A percentile compares a stretch with the other conserved stretches of the same genome.
Evolutionary conservation across 2,113 vertebrate species (phyloP).

Genomic region (Pseudopodoces humilis): DNA sequence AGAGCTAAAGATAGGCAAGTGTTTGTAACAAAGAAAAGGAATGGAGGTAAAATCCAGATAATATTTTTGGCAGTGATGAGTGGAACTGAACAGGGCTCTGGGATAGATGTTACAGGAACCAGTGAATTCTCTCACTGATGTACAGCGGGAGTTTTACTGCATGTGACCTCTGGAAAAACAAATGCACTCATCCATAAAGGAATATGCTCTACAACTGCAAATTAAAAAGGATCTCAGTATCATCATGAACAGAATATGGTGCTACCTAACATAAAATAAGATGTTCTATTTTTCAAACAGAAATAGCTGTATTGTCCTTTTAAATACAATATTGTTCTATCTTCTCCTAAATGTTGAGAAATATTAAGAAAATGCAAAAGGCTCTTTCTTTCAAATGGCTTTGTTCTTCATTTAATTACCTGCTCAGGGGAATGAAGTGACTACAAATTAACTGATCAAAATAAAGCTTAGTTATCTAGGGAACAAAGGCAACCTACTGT

Average conservation of each 20-base stretch:
- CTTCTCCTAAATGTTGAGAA: background rate
- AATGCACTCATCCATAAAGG: background rate
- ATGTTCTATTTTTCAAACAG: background rate
- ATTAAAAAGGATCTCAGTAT: background rate
- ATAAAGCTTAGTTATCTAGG: background rate
- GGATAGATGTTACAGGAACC: background rate
- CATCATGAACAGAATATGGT: background rate
- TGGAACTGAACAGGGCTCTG: background rate
- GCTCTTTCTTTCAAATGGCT: background rate
- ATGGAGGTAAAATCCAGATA: background rate
- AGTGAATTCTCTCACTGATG: rapidly evolving
- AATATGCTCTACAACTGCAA: background rate
- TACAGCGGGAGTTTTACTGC: background rate
- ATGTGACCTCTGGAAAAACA: background rate
- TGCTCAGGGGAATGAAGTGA: background rate
- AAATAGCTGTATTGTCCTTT: background rate
- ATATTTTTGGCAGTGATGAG: background rate
- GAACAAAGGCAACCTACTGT: background rate
- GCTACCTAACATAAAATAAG: background rate
- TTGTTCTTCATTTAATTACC: background rate
- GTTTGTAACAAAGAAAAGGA: background rate
- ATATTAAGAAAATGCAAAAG: background rate
- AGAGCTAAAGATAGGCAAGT: background rate
- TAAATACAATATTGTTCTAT: background rate
- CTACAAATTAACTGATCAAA: background rate